Base-by-base conservation (phyloP, 2,797 vertebrate species). In the Phataginus tetradactyla region DNA sequence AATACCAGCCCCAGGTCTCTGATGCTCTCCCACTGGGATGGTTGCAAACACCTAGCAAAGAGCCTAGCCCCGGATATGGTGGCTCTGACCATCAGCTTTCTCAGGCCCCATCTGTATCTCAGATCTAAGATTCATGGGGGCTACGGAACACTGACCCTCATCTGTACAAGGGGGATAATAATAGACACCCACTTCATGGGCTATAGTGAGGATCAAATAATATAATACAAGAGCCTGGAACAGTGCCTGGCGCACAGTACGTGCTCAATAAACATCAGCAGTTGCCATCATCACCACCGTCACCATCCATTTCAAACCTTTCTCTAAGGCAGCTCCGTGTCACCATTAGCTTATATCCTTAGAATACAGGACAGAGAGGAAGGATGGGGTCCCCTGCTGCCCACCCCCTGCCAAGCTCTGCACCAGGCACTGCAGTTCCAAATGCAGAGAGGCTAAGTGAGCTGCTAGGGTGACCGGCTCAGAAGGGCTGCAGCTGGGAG, bases 81-180 rank as follows among this genome's bases (percentile, higher is more conserved):
- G 12, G 14, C 57, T 74, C 4, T n/a, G 6, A 59, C 63, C 18
- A 2, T 3, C 45, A 8, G 17, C 15, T 20, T 29, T 15, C 55
- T 64, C 10, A 3, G 79, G 25, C 6, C 61, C 23, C 29, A 23
- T 3, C 77, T 25, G 32, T 1, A 21, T 71, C 84, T 63, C n/a
- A 10, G 53, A 9, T 18, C 39, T 23, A 4, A 85, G 72, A 37
- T 11, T 18, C 7, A 0, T 1, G 0, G 0, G n/a, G 4, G 4
- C 68, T 34, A 0, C 7, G 0, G 10, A 13, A 27, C 32, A 7
- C 66, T 5, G 7, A 37, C 13, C n/a, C 45, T n/a, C 5, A 0
- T 4, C 37, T 20, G 7, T 9, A n/a, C 53, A 5, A 29, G 27
- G 18, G 9, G 51, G 14, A 1, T 6, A 5, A 61, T 0, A 5